These are phyloP conservation scores for Kradibia gibbosae DNA, from an alignment of 1,140 invertebrate species.

Conservation along the genomic window DNA sequence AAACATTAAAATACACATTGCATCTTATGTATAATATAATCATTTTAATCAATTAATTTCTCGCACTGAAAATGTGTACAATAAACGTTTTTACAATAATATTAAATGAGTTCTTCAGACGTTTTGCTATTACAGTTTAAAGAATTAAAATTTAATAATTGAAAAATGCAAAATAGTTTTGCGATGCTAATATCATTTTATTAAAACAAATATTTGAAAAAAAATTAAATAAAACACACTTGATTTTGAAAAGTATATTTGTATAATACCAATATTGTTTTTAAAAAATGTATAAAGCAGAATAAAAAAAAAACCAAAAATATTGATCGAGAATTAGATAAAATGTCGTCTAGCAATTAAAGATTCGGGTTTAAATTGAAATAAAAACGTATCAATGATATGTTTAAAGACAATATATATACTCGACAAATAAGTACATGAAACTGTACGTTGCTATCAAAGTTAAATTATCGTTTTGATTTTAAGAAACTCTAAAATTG, in stretches of 20 bases:
- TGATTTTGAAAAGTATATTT: too few species aligned
- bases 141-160: background rate
- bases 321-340: background rate
- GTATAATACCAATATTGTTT: conserved; percentile 23
- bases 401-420: background rate
- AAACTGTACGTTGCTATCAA: too few species aligned
- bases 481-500: too few species aligned
- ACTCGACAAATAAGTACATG: too few species aligned
- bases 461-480: too few species aligned
- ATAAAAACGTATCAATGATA: conserved; percentile 17
- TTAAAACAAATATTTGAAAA: background rate
- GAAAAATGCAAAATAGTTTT: background rate
- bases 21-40: too few species aligned
- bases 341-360: conserved; percentile 12
- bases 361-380: background rate
- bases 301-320: background rate
- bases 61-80: too few species aligned
- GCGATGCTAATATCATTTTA: background rate
- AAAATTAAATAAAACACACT: background rate
- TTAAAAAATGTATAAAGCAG: conserved; percentile 12
- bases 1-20: too few species aligned
- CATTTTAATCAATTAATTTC: too few species aligned
- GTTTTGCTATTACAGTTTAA: conserved; percentile 16
- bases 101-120: too few species aligned
- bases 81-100: too few species aligned